These are phyloP conservation scores for Platysteira castanea DNA, from an alignment of 2,113 vertebrate species.

Conservation along the genomic window DNA sequence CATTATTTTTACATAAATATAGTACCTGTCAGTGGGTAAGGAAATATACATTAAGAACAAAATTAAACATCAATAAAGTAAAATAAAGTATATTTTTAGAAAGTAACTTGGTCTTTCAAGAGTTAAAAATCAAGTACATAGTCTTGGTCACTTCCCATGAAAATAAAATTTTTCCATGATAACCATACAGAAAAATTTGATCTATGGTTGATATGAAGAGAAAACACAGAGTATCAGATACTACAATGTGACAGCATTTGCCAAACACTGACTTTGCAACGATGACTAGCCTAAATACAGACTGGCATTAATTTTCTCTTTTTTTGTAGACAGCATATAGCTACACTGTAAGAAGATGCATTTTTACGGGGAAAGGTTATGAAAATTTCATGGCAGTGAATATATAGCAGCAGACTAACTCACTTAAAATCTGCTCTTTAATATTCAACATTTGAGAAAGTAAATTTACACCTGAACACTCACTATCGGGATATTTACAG, in stretches of 20 bases:
- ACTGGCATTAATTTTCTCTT: background rate
- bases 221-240: background rate
- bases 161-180: background rate
- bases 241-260: background rate
- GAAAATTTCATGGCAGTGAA: constrained; percentile 13
- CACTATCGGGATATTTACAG: background rate
- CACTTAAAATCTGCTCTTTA: constrained; percentile 4
- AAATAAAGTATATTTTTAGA: background rate
- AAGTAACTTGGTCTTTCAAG: background rate
- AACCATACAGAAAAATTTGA: background rate
- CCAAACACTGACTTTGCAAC: background rate
- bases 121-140: background rate
- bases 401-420: background rate
- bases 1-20: background rate
- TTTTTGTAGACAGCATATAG: background rate
- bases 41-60: background rate
- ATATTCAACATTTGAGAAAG: background rate
- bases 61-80: background rate
- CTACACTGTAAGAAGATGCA: background rate
- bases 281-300: background rate
- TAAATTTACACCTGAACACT: background rate
- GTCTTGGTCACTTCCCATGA: background rate
- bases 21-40: background rate
- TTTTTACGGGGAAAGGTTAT: background rate
- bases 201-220: background rate